Conservation (phyloP, 1,140 invertebrate genomes). For the Brachionus plicatilis region DNA sequence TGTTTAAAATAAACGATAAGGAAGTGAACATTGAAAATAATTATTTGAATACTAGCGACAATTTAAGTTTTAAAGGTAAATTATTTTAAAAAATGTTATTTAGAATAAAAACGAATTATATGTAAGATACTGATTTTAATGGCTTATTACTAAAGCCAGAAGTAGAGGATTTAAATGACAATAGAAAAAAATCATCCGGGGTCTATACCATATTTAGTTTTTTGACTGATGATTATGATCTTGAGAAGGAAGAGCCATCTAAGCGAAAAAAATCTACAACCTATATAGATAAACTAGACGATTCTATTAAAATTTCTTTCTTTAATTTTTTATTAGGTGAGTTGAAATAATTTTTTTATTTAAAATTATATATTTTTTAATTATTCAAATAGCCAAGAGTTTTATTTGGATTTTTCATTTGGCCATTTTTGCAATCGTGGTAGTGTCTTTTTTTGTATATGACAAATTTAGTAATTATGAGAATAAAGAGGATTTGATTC, state of each 20-base stretch:
- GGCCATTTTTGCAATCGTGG: neutral
- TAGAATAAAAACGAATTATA: too few relatives aligned
- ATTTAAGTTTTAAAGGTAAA: neutral
- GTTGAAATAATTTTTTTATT: neutral
- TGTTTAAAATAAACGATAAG: neutral
- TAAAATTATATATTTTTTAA: neutral
- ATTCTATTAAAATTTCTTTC: neutral
- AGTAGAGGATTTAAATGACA: neutral
- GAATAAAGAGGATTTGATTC: neutral
- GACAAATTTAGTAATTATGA: neutral
- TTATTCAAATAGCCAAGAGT: neutral
- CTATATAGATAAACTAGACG: neutral
- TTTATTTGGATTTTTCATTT: neutral
- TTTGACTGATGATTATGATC: neutral
- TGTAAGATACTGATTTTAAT: neutral
- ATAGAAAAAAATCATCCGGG: conserved; percentile 5
- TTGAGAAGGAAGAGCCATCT: neutral
- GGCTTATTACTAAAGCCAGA: neutral
- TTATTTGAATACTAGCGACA: neutral
- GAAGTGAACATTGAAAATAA: neutral
- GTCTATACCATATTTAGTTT: conserved; percentile 6
- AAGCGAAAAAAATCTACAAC: neutral
- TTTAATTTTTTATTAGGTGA: neutral
- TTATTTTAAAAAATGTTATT: neutral
- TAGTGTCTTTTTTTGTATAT: neutral